Percentiles rank a stretch among this genome's conserved stretches.
Evolutionary conservation across 2,113 vertebrate genomes (phyloP).

Genomic region (Argyrosomus japonicus): DNA sequence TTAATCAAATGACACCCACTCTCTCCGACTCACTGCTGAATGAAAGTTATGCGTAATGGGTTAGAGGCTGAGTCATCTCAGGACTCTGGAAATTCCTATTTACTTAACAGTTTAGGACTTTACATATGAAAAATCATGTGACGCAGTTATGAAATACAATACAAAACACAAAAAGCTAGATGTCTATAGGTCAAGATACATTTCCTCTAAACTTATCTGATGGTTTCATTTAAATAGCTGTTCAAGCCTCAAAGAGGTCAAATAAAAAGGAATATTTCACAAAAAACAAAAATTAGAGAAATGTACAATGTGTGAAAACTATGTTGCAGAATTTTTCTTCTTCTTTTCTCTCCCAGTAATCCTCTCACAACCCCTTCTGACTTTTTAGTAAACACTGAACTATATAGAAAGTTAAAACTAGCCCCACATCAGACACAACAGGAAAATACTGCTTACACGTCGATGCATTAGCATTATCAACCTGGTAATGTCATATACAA

Average conservation of each 20-base stretch:
- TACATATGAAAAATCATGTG: neutral
- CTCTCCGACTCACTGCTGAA: conserved; percentile 1
- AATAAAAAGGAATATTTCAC: neutral
- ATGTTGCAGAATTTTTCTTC: neutral
- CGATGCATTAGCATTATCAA: neutral
- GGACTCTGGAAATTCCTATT: neutral
- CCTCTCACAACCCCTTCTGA: neutral
- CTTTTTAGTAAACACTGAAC: too few relatives aligned
- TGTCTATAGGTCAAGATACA: neutral
- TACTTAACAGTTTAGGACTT: neutral
- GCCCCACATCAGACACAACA: neutral
- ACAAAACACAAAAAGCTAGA: neutral
- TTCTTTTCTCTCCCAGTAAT: neutral
- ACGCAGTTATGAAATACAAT: neutral
- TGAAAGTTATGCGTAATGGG: neutral
- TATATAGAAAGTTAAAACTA: neutral
- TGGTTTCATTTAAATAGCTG: neutral
- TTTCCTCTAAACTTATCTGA: neutral
- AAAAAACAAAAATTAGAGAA: neutral
- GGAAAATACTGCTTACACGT: neutral
- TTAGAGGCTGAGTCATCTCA: neutral
- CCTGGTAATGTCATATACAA: neutral
- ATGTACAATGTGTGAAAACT: neutral
- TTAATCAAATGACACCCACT: conserved; percentile 13
- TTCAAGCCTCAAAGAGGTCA: neutral